Conservation (phyloP, 1,140 invertebrate genomes). For the Cydia pomonella region DNA sequence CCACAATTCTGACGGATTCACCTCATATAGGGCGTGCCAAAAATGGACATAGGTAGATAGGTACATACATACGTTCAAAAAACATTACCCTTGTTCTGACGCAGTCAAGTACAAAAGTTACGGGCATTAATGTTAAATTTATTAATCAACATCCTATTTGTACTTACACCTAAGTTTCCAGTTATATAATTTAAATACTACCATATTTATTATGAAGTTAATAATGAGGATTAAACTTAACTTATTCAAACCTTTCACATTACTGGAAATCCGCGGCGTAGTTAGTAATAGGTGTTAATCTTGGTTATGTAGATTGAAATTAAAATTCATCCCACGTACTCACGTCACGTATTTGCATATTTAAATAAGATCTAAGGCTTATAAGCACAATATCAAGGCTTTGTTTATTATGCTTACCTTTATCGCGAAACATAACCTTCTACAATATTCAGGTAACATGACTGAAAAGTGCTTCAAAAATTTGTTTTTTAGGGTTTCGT, state of each 20-base stretch:
- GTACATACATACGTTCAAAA: no score
- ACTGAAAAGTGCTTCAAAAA: no score
- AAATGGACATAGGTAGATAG: no score
- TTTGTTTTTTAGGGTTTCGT: no score
- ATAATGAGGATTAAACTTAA: constrained; percentile 16
- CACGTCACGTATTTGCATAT: constrained; percentile 26
- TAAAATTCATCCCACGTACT: constrained; percentile 31
- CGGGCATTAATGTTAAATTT: no score
- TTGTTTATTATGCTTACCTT: constrained; percentile 14
- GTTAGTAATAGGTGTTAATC: constrained; percentile 7
- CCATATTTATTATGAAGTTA: background rate
- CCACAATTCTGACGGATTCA: no score
- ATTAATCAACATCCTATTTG: background rate
- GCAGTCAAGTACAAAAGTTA: no score
- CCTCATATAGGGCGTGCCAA: no score
- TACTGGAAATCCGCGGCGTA: background rate
- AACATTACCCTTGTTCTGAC: no score
- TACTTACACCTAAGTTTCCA: no score
- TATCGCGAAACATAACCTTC: background rate
- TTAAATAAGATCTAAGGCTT: constrained; percentile 34
- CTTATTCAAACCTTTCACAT: constrained; percentile 2
- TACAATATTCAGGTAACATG: background rate
- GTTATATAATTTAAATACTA: background rate
- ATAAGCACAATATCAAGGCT: constrained; percentile 32
- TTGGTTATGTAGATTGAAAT: constrained; percentile 30